Evolutionary conservation across 1,140 invertebrate genomes (phyloP), one percentile per base, ranked within the genome.

Genomic region (Aphis craccivora): DNA sequence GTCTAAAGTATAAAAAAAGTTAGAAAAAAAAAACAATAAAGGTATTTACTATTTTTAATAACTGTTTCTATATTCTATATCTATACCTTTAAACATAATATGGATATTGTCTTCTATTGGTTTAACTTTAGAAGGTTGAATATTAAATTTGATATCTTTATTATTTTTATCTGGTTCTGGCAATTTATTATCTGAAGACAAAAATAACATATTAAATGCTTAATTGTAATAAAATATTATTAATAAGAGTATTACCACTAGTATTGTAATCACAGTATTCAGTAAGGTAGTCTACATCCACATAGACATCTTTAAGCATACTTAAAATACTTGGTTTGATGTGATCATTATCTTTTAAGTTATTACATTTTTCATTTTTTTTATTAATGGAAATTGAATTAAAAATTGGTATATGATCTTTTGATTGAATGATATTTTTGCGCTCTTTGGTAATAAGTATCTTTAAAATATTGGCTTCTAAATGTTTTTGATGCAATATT

Each of bases 301-400:
- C 91, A 83, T 92, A 92, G n/a, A 83, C 91, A 83, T 92, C 91
- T 51, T 92, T 92, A 35, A 86, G 35, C 37, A 92, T 92, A 92
- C 11, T 92, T 84, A 93, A 84, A 84, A 86, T 86, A 45, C 40
- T 84, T 20, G 81, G 45, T 40, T 86, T 37, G 67, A 67, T 67
- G 18, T 90, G 89, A 67, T 90, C 89, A 45, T 67, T 67, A 0
- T 45, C 2, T 30, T 67, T 67, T 22, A 43, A 40, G 22, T 67
- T 7, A 43, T 45, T 90, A 18, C 25, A 67, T 30, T 60, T 60
- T 30, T 90, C 51, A 25, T 40, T 4, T 37, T 89, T 89, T 43
- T 30, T 40, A 43, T 67, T 67, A 60, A 67, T 67, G 22, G 20
- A 60, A 90, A 40, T 43, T n/a, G 53, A n/a, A 20, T 67, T 43